These are phyloP conservation scores for Chymomyza amoena DNA, from an alignment of 2,888 invertebrate species.

Conservation along the genomic window DNA sequence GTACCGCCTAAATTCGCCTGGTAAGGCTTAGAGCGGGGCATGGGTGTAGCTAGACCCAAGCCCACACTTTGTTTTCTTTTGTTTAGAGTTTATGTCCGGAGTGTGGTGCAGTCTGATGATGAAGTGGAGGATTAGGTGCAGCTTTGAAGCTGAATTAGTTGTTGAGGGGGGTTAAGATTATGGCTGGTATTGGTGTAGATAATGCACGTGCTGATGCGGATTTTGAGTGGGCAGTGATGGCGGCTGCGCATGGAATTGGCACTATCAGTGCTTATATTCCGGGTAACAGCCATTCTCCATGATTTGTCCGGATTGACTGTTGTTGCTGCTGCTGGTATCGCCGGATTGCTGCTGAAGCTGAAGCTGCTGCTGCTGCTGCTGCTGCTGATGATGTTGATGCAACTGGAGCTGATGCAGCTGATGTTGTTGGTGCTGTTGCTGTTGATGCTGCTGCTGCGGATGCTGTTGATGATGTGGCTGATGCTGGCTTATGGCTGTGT, in stretches of 20 bases:
- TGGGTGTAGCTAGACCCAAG: neutral
- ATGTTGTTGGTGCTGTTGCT: slow-evolving; percentile 72
- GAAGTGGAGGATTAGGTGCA: neutral
- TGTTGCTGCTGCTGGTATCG: slow-evolving; percentile 78
- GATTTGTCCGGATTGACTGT: slow-evolving; percentile 80
- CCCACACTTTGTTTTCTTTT: too few relatives aligned
- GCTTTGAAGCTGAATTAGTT: neutral
- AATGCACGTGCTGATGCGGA: slow-evolving; percentile 19
- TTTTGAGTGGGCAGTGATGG: slow-evolving; percentile 32
- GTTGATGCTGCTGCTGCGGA: slow-evolving; percentile 58
- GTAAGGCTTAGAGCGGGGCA: neutral
- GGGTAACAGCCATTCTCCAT: slow-evolving; percentile 84
- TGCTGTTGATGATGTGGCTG: slow-evolving; percentile 74
- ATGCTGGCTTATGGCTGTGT: slow-evolving; percentile 68
- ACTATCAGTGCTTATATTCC: slow-evolving; percentile 88
- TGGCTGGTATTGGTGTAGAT: too few relatives aligned
- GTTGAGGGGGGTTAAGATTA: neutral
- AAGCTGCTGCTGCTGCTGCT: slow-evolving; percentile 56
- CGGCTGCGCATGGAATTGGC: slow-evolving; percentile 44
- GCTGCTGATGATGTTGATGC: slow-evolving; percentile 49
- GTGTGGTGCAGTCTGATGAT: neutral
- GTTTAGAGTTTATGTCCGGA: neutral
- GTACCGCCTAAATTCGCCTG: neutral
- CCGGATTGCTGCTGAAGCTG: slow-evolving; percentile 75
- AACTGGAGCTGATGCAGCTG: slow-evolving; percentile 52